Base-by-base conservation (phyloP, 2,797 vertebrate species). In the Fratercula arctica region DNA sequence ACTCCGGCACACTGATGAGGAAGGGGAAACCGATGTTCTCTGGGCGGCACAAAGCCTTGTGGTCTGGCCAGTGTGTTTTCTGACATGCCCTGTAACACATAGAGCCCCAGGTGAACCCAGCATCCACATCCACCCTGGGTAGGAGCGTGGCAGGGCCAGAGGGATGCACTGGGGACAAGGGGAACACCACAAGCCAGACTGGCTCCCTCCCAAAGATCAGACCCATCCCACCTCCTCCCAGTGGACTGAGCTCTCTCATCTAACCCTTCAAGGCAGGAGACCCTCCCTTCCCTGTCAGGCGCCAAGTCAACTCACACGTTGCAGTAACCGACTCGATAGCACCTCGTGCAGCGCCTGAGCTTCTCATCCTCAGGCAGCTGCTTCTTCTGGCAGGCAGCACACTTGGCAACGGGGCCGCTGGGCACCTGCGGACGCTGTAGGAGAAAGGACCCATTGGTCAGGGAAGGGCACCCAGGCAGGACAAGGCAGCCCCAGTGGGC, bases 241-340 rank as follows among this genome's bases (percentile, higher is more conserved):
- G 37, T 16, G 33, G 56, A 67, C 54, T 56, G 54, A 66, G 89
- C 53, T 48, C 76, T 87, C 33, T 61, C 72, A 77, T 41, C n/a
- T 64, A 78, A 59, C 37, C 35, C 63, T 37, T 39, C 35, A 80
- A 73, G 24, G 68, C 31, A 57, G n/a, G n/a, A 80, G 43, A 69
- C 45, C 59, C 94, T 74, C 57, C 74, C 64, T 61, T 61, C 80
- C 70, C 93, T 29, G 29, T 21, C 11, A 51, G 68, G 46, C 72
- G 73, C 25, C 67, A 23, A 82, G 87, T 45, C 57, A 90, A 98
- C 99, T 99, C 96, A 99, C 99, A 99, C 99, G 60, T 99, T 99
- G 98, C 99, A 99, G 97, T 99, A 99, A 97, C 99, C 99, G 11
- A 99, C 99, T 4, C 99, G 98, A 94, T 99, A 99, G 97, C 99